Evolutionary conservation across 2,797 vertebrate species (phyloP).

Genomic region (Myripristis murdjan): DNA sequence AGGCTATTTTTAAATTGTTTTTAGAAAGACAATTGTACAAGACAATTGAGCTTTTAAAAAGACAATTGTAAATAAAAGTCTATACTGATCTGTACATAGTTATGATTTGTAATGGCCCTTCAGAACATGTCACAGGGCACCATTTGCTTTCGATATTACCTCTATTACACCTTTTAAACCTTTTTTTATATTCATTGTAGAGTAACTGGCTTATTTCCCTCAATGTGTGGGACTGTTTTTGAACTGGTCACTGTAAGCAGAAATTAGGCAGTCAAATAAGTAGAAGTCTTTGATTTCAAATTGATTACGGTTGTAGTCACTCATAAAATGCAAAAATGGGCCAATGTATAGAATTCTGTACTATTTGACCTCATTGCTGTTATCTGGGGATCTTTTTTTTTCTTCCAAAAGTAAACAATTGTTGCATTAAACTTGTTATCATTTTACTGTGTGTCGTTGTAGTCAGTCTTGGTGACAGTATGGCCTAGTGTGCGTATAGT

Average conservation of each 20-base stretch:
- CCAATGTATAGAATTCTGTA: slow-evolving; percentile 19
- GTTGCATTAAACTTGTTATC: slow-evolving; percentile 33
- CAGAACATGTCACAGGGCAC: slow-evolving; percentile 1
- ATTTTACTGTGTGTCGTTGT: background rate
- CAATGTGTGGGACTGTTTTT: slow-evolving; percentile 34
- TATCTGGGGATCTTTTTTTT: background rate
- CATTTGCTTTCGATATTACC: slow-evolving; percentile 44
- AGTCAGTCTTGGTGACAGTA: background rate
- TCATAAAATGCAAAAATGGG: slow-evolving; percentile 17
- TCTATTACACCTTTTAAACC: slow-evolving; percentile 30
- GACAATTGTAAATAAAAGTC: slow-evolving; percentile 36
- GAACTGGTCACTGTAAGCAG: slow-evolving; percentile 23
- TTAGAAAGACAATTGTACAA: slow-evolving; percentile 27
- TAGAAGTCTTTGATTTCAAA: background rate
- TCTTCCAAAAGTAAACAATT: slow-evolving; percentile 22
- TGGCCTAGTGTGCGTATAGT: too few relatives aligned
- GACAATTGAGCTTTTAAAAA: background rate
- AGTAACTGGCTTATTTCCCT: slow-evolving; percentile 14
- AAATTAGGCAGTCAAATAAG: slow-evolving; percentile 10
- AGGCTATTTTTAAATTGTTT: slow-evolving; percentile 16
- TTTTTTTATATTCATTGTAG: slow-evolving; percentile 49
- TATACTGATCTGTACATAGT: slow-evolving; percentile 37
- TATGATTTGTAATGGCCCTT: slow-evolving; percentile 28
- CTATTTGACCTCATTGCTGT: background rate
- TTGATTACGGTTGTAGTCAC: background rate